These are phyloP conservation scores for Anneissia japonica DNA, from an alignment of 35 echinoderm and acorn worm genomes.

Conservation along the genomic window DNA sequence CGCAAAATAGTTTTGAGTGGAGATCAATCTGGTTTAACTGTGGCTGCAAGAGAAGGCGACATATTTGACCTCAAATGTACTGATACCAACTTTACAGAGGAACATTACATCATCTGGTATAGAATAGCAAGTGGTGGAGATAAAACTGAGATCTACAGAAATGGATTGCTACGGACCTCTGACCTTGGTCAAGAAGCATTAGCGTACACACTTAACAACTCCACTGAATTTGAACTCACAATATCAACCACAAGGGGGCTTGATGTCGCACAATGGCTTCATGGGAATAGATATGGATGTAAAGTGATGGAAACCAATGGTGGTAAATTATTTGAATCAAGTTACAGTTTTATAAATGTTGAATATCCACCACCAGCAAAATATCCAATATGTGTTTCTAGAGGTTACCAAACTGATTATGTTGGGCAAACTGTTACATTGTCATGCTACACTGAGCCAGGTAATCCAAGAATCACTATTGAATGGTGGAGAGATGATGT, in stretches of 20 bases:
- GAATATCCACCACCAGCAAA: not conserved
- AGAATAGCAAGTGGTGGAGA: not conserved
- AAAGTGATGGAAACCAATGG: not conserved
- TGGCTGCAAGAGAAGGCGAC: no score
- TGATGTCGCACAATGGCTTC: not conserved
- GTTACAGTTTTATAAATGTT: not conserved
- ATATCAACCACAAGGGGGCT: not conserved
- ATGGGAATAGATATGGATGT: not conserved
- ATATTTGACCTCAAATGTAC: not conserved
- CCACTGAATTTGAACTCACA: not conserved
- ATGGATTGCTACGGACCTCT: no score
- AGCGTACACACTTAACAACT: not conserved
- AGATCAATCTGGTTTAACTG: no score
- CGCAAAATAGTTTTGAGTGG: not conserved
- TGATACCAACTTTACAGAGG: not conserved
- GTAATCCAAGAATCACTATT: not conserved
- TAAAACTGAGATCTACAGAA: not conserved
- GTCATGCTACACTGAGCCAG: not conserved
- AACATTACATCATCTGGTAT: not conserved
- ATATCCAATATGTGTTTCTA: not conserved
- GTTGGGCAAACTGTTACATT: not conserved
- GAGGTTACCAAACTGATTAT: not conserved
- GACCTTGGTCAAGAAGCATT: not conserved
- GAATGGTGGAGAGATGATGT: not conserved
- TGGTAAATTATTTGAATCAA: not conserved